phyloP scores from a whole-genome alignment of 2,888 invertebrate species.

The Conops quadrifasciatus region DNA sequence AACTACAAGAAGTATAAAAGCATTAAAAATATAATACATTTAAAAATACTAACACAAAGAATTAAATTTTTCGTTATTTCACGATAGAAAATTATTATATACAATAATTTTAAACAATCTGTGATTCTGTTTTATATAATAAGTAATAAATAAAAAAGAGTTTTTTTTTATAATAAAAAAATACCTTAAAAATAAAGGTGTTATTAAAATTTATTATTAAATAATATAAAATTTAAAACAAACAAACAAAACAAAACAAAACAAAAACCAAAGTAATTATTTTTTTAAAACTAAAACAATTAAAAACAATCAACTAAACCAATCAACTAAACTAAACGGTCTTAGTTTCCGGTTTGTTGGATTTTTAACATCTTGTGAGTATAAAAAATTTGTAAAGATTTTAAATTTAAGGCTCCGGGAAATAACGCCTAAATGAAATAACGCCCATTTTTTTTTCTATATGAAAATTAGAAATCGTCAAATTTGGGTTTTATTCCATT shows the following conservation, averaged over 20 bases:
- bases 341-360: constrained; percentile 55
- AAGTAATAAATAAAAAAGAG: background rate
- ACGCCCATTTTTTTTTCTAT: too few species aligned
- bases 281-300: constrained; percentile 22
- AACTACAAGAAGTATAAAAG: background rate
- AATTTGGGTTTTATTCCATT: too few species aligned
- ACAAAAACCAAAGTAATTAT: constrained; percentile 6
- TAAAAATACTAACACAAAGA: background rate
- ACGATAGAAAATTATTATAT: background rate
- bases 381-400: background rate
- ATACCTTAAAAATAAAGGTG: background rate
- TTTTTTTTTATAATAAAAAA: constrained; percentile 7
- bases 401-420: too few species aligned
- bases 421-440: too few species aligned
- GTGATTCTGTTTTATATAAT: constrained; percentile 32
- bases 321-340: constrained; percentile 36
- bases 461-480: too few species aligned
- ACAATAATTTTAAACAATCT: constrained; percentile 19
- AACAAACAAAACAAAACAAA: constrained; percentile 12
- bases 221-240: constrained; percentile 14
- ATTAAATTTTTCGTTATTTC: constrained; percentile 7
- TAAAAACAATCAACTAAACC: constrained; percentile 36
- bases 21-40: background rate
- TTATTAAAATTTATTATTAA: constrained; percentile 23
- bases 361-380: constrained; percentile 61